Evolutionary conservation across 2,797 vertebrate genomes (phyloP).

Genomic region (Carcharodon carcharias): DNA sequence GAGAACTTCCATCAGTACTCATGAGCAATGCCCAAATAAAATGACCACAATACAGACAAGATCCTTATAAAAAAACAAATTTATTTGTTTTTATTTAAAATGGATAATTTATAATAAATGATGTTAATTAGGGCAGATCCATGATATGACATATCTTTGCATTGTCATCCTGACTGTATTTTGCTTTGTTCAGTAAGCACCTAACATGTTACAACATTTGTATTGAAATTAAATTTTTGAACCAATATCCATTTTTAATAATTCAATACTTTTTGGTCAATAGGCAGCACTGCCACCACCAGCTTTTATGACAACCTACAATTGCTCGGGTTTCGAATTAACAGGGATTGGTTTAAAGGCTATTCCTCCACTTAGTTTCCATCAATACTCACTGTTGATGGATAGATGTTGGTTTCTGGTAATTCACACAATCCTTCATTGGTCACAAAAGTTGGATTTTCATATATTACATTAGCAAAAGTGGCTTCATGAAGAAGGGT

Average conservation of each 20-base stretch:
- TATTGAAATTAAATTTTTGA: not conserved
- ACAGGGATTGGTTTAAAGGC: not conserved
- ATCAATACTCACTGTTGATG: not conserved
- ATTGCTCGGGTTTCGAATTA: not conserved
- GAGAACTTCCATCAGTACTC: not conserved
- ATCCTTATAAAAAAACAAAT: not conserved
- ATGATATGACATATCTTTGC: not conserved
- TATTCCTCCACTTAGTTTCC: not conserved
- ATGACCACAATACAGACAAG: not conserved
- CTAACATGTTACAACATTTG: not conserved
- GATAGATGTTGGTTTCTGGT: not conserved
- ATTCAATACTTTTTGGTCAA: not conserved
- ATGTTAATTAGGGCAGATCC: not conserved
- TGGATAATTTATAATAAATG: not conserved
- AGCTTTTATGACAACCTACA: not conserved
- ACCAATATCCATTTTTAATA: not conserved
- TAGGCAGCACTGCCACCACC: not conserved
- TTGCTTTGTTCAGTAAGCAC: not conserved
- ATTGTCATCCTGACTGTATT: not conserved
- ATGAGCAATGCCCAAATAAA: not conserved
- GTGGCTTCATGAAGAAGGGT: not conserved
- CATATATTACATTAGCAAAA: not conserved
- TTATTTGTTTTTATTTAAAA: too few species aligned
- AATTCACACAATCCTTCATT: not conserved
- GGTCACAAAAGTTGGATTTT: not conserved